Evolutionary conservation across 1,140 invertebrate species (phyloP).

Genomic region (Anastrepha obliqua): DNA sequence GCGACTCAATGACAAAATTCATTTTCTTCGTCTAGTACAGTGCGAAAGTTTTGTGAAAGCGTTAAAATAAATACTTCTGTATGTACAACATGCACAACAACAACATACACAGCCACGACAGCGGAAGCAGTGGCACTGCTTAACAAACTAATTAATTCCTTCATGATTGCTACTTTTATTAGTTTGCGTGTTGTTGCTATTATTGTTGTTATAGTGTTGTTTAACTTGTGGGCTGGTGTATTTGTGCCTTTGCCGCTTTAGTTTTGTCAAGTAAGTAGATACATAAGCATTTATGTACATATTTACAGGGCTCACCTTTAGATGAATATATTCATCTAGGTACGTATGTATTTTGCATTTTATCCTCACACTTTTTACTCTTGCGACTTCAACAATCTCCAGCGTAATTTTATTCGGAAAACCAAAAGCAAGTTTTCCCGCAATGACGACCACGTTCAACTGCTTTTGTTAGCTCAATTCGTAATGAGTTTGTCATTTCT

Average conservation of each 20-base stretch:
- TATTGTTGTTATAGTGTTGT: neutral
- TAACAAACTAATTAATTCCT: conserved; percentile 52
- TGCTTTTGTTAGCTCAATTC: conserved; percentile 21
- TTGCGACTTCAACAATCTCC: neutral
- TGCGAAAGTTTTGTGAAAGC: neutral
- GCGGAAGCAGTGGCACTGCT: neutral
- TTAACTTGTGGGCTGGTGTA: neutral
- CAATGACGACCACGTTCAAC: neutral
- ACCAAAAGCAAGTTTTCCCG: neutral
- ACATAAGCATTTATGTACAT: no score
- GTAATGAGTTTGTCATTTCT: conserved; percentile 42
- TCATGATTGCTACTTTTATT: conserved; percentile 50
- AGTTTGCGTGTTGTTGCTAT: conserved; percentile 9
- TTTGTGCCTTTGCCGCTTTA: neutral
- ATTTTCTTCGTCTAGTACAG: neutral
- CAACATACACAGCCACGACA: neutral
- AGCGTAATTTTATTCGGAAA: neutral
- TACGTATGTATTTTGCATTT: neutral
- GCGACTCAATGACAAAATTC: conserved; percentile 2
- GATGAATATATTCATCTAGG: no score
- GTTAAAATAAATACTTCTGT: neutral
- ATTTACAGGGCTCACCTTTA: no score
- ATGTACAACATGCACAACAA: neutral
- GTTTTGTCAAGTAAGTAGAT: no score
- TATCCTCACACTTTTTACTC: neutral